A percentile compares a stretch with the other conserved stretches of the same genome.
Conservation (phyloP, 1,140 invertebrate genomes). For the Cydia amplana region DNA sequence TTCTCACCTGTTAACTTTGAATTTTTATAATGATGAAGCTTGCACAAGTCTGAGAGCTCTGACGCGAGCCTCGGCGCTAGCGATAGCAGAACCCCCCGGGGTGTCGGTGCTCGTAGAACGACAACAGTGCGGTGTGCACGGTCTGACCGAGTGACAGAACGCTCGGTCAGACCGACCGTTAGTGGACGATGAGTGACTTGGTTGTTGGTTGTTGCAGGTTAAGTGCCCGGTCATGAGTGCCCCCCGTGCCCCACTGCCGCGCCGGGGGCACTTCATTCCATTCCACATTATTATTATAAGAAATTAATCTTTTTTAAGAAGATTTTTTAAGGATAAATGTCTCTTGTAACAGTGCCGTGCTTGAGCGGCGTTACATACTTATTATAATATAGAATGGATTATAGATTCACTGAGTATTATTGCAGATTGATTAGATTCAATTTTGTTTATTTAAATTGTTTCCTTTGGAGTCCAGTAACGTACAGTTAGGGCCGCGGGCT, state of each 20-base stretch:
- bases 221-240: slow-evolving; percentile 72
- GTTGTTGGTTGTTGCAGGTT: slow-evolving; percentile 56
- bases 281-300: slow-evolving; percentile 77
- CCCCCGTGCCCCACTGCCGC: slow-evolving; percentile 60
- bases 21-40: slow-evolving; percentile 21
- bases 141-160: background rate
- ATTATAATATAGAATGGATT: slow-evolving; percentile 77
- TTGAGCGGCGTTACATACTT: slow-evolving; percentile 62
- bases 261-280: slow-evolving; percentile 72
- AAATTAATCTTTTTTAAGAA: slow-evolving; percentile 70
- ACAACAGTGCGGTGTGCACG: background rate
- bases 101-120: slow-evolving; percentile 8
- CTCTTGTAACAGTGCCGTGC: slow-evolving; percentile 53
- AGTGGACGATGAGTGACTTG: background rate
- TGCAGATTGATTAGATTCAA: slow-evolving; percentile 71
- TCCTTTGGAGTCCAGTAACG: slow-evolving; percentile 52
- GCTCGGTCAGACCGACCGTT: background rate
- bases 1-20: slow-evolving; percentile 5
- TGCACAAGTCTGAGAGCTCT: slow-evolving; percentile 25
- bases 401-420: slow-evolving; percentile 79
- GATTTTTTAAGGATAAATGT: slow-evolving; percentile 68
- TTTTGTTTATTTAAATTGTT: slow-evolving; percentile 65
- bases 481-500: slow-evolving; percentile 1
- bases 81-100: slow-evolving; percentile 22
- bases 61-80: slow-evolving; percentile 20